These are phyloP conservation scores for Zelleria hepariella DNA, from an alignment of 2,888 invertebrate species.

Conservation along the genomic window DNA sequence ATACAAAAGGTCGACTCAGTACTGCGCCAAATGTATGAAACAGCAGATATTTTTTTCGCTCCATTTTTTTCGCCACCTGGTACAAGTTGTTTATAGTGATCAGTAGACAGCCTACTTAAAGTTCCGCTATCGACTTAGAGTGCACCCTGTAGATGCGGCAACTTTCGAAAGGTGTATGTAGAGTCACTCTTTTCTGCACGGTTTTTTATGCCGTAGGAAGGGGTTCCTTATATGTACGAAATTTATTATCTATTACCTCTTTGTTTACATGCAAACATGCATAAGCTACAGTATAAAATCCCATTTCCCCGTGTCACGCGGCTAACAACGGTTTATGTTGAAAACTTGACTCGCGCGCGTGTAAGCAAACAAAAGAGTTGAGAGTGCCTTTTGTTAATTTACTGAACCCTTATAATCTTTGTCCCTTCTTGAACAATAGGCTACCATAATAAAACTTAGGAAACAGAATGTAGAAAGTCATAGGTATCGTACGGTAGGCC, in stretches of 20 bases:
- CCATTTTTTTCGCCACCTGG: too few species aligned
- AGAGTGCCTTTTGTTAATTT: conserved; percentile 4
- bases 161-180: too few species aligned
- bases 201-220: conserved; percentile 27
- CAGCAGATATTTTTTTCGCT: too few species aligned
- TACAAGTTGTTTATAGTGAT: too few species aligned
- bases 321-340: conserved; percentile 46
- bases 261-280: conserved; percentile 30
- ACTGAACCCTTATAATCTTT: conserved; percentile 6
- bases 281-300: conserved; percentile 31
- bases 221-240: too few species aligned
- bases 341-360: conserved; percentile 41
- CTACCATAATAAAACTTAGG: neutral
- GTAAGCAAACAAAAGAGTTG: conserved; percentile 37
- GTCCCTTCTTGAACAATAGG: conserved; percentile 2
- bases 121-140: too few species aligned
- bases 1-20: too few species aligned
- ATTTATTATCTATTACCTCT: neutral
- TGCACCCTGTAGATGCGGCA: too few species aligned
- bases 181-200: too few species aligned
- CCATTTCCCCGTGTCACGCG: conserved; percentile 49
- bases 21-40: too few species aligned
- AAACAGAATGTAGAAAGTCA: neutral
- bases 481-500: neutral
- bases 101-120: too few species aligned